Evolutionary conservation across 2,888 invertebrate genomes (phyloP), one percentile per base, ranked within the genome.

Genomic region (Ypsolopha sequella): DNA sequence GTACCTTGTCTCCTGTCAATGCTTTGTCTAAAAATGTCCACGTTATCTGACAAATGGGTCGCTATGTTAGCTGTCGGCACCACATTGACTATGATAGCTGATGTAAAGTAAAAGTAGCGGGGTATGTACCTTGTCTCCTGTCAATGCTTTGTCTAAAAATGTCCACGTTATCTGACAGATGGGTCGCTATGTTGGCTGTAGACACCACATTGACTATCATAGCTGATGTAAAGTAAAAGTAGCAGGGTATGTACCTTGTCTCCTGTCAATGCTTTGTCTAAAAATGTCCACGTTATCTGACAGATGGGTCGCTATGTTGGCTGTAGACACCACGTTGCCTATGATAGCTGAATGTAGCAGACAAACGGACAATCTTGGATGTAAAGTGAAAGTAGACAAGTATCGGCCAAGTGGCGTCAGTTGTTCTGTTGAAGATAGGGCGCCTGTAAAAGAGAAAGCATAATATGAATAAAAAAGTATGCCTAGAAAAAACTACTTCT

Each of bases 371-470:
- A 91, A 62, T 53, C 89, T 88, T 1, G 93, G 93, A 60, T 89
- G 88, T 0, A 91, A 65, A 13, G 89, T 75, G 54, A 93, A 82
- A 0, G 76, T 56, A 0, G 89, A 75, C 0, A 91, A 71, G 0
- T 88, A 61, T 33, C 69, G 67, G 1, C 93, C 93, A 0, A 93
- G 73, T 0, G 89, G 73, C 0, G 93, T 93, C 9, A 93, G 64
- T 36, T 88, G 84, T 61, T 93, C 91, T 0, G 80, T 54, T 0
- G 68, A 53, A 34, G 91, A 89, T 3, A 93, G 58, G 0, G 90
- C 88, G 1, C 88, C 89, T 67, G 85, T 24, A 4, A 24, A 24
- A 24, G 24, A 24, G 4, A 24, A 2, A 24, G 24, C 24, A 4
- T 24, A 24, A 2, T 24, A 4, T 24, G 2, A 24, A 24, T 24